A percentile compares a stretch with the other conserved stretches of the same genome.
Evolutionary conservation across 2,113 vertebrate genomes (phyloP).

Genomic region (Dryoscopus gambensis): DNA sequence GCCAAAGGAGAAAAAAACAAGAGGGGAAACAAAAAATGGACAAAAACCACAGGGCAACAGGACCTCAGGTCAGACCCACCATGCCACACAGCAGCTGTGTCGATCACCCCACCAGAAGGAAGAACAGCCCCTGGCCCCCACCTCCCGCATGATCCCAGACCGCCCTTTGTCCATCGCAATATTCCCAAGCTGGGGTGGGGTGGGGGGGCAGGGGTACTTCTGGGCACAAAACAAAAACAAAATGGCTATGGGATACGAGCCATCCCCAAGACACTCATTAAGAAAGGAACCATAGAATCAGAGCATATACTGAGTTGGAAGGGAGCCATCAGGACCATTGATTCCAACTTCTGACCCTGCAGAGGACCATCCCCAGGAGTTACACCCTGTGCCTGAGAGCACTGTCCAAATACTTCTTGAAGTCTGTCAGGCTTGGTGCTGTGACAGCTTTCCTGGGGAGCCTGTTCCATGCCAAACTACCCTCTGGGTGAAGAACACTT

Average conservation of each 20-base stretch:
- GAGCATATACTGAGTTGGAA: neutral
- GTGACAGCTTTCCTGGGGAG: neutral
- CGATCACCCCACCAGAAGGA: too few relatives aligned
- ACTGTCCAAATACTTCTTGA: neutral
- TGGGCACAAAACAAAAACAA: neutral
- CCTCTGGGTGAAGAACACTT: neutral
- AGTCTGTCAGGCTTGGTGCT: neutral
- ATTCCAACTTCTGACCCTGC: neutral
- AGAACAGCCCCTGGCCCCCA: too few relatives aligned
- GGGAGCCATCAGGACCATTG: neutral
- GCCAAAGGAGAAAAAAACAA: neutral
- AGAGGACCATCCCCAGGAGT: neutral
- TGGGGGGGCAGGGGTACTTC: rapidly evolving
- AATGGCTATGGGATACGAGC: rapidly evolving
- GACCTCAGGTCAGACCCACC: neutral
- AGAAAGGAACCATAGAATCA: neutral
- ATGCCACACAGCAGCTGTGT: rapidly evolving
- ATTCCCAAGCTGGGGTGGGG: rapidly evolving
- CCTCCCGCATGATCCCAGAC: rapidly evolving
- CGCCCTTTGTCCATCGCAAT: rapidly evolving
- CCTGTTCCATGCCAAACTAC: neutral
- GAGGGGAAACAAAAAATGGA: too few relatives aligned
- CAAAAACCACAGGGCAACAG: neutral
- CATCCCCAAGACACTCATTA: neutral
- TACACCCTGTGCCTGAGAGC: too few relatives aligned